Evolutionary conservation across 2,113 vertebrate species (phyloP).

Genomic region (Eidolon helvum): DNA sequence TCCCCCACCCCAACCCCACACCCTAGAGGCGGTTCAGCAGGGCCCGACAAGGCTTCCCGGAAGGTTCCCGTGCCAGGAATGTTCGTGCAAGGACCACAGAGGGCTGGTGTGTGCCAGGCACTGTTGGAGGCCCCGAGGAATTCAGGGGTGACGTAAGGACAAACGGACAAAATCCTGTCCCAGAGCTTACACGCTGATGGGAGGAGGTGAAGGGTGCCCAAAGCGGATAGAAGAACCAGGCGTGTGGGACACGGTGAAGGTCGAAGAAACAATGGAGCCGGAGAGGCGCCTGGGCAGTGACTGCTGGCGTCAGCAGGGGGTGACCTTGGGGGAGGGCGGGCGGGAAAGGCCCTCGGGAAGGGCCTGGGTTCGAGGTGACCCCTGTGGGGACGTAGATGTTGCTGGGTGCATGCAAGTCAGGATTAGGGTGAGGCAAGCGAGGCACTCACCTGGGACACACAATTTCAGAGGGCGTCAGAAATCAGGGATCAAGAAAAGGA

Average conservation of each 20-base stretch:
- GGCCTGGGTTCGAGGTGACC: not conserved
- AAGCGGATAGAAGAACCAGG: rapidly evolving
- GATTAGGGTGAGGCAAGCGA: not conserved
- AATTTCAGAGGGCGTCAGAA: not conserved
- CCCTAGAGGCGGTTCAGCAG: rapidly evolving
- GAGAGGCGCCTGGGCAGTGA: not conserved
- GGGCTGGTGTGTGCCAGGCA: not conserved
- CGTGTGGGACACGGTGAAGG: rapidly evolving
- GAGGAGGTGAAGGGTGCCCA: not conserved
- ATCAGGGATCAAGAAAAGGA: not conserved
- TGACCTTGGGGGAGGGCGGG: not conserved
- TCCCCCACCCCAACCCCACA: too few species aligned
- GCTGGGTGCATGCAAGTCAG: not conserved
- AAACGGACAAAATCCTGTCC: not conserved
- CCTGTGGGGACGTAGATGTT: not conserved
- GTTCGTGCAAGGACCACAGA: not conserved
- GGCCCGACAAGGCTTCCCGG: too few species aligned
- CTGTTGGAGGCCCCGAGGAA: not conserved
- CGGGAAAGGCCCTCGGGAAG: too few species aligned
- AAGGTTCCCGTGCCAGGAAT: not conserved
- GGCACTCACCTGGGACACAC: rapidly evolving
- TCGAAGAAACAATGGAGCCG: not conserved
- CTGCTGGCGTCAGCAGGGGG: not conserved
- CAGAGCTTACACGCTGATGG: not conserved
- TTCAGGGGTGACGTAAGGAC: not conserved